Percentiles rank a stretch among this genome's conserved stretches.
These are phyloP conservation scores for Gila orcuttii DNA, from an alignment of 2,113 vertebrate species.

Conservation along the genomic window DNA sequence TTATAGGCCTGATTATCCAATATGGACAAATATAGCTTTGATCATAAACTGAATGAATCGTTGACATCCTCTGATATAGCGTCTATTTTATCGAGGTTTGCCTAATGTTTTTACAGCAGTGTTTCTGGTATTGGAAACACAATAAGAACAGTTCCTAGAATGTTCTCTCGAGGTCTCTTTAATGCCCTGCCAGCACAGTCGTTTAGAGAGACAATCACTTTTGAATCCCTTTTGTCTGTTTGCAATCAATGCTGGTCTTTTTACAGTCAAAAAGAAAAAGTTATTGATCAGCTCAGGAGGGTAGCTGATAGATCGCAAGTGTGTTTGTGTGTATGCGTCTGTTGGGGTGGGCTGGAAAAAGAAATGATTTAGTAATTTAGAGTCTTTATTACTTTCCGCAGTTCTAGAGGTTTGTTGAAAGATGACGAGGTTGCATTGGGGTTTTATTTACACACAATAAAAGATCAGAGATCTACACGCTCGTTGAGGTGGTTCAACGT, in stretches of 20 bases:
- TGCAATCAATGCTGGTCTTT: slow-evolving; percentile 49
- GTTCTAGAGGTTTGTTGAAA: slow-evolving; percentile 36
- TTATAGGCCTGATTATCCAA: not conserved
- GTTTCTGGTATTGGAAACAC: slow-evolving; percentile 26
- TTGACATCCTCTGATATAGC: slow-evolving; percentile 32
- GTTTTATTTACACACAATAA: slow-evolving; percentile 42
- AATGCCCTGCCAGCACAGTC: slow-evolving; percentile 27
- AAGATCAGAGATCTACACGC: slow-evolving; percentile 12
- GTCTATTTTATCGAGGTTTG: slow-evolving; percentile 25
- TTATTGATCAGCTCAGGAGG: slow-evolving; percentile 50
- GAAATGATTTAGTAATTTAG: slow-evolving; percentile 29
- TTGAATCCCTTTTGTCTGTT: slow-evolving; percentile 48
- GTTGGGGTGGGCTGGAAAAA: slow-evolving; percentile 40
- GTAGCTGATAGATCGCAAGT: slow-evolving; percentile 38
- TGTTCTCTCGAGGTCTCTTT: slow-evolving; percentile 49
- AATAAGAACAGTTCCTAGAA: slow-evolving; percentile 18
- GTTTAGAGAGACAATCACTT: slow-evolving; percentile 45
- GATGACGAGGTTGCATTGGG: slow-evolving; percentile 1
- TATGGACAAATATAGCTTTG: slow-evolving; percentile 15
- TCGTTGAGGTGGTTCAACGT: slow-evolving; percentile 10
- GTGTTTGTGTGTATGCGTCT: slow-evolving; percentile 18
- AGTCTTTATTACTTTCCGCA: slow-evolving; percentile 40
- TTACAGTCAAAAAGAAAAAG: slow-evolving; percentile 48
- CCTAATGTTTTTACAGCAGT: slow-evolving; percentile 39
- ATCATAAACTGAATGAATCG: slow-evolving; percentile 31